These are phyloP conservation scores for Anguilla rostrata DNA, from an alignment of 2,113 vertebrate genomes.

Conservation along the genomic window DNA sequence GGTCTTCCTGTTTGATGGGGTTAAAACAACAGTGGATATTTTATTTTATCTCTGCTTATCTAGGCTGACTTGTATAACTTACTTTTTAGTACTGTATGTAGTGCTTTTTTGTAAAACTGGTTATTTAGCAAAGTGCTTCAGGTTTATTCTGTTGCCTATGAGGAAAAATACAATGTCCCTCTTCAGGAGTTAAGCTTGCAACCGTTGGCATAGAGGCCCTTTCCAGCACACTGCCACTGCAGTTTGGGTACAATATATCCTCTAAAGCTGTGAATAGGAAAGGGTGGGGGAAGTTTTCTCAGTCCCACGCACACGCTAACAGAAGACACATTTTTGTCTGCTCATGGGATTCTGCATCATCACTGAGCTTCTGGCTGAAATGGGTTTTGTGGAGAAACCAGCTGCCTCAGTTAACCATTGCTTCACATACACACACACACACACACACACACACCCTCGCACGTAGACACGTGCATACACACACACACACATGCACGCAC, in stretches of 20 bases:
- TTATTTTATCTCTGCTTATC: not conserved
- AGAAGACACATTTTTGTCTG: not conserved
- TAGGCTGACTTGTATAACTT: not conserved
- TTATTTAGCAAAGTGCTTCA: not conserved
- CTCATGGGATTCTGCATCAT: not conserved
- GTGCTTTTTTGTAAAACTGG: not conserved
- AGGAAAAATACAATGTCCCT: not conserved
- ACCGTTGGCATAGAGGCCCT: not conserved
- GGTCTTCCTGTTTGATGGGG: not conserved
- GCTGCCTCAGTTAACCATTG: not conserved
- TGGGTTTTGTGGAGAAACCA: not conserved
- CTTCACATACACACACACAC: not conserved
- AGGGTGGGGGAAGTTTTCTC: not conserved
- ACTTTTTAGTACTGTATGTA: not conserved
- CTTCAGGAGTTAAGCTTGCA: not conserved
- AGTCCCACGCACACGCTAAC: not conserved
- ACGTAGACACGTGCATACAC: not conserved
- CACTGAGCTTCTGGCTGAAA: not conserved
- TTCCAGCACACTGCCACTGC: not conserved
- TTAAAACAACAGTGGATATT: not conserved
- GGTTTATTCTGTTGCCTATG: not conserved
- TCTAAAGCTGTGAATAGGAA: not conserved
- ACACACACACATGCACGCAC: too few species aligned
- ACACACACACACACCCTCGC: not conserved
- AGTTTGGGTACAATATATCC: not conserved